These are phyloP conservation scores for Cacajao melanocephalus DNA, from an alignment of 2,797 vertebrate genomes.

Conservation along the genomic window DNA sequence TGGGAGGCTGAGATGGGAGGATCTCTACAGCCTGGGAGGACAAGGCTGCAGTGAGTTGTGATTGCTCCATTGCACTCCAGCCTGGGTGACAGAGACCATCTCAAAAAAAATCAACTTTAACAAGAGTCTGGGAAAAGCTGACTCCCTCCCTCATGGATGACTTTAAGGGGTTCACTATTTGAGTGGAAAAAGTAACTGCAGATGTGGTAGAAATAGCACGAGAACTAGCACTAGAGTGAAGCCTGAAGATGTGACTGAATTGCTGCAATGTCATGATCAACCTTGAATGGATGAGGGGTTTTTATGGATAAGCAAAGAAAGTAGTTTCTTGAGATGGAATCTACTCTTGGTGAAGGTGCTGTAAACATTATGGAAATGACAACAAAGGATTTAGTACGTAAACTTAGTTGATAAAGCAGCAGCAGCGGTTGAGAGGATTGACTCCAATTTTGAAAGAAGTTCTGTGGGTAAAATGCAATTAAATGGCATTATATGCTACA, in stretches of 20 bases:
- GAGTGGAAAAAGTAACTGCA: background rate
- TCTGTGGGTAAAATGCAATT: background rate
- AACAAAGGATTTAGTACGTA: background rate
- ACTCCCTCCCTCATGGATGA: background rate
- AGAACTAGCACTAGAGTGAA: background rate
- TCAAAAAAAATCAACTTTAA: background rate
- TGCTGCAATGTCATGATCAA: background rate
- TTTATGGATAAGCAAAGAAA: background rate
- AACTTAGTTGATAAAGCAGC: background rate
- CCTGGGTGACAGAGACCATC: background rate
- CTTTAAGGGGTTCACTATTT: background rate
- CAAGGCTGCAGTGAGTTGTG: background rate
- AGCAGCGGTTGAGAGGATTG: background rate
- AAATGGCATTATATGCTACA: background rate
- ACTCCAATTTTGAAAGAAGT: background rate
- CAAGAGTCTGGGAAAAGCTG: background rate
- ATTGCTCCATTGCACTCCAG: background rate
- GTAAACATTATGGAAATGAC: background rate
- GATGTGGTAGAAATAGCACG: background rate
- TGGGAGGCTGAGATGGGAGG: background rate
- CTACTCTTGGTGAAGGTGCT: background rate
- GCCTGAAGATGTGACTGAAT: background rate
- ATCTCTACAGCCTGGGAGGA: background rate
- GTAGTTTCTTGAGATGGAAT: background rate
- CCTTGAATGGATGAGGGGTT: background rate